phyloP scores from a whole-genome alignment of 2,888 invertebrate genomes.

The Platerodrilus igneus region DNA sequence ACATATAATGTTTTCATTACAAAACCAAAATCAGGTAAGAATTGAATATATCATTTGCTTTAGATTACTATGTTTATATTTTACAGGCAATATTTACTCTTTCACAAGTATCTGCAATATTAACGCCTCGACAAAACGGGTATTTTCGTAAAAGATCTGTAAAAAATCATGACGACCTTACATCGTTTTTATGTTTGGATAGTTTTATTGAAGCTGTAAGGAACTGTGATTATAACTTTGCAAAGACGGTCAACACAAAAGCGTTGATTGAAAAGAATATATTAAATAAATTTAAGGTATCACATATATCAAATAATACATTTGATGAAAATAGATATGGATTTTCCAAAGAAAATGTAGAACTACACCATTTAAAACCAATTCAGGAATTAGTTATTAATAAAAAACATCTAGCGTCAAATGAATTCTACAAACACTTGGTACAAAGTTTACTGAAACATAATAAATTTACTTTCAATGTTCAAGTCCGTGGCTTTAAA shows the following conservation, averaged over 20 bases:
- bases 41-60: too few relatives aligned
- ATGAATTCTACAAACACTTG: conserved; percentile 39
- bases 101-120: conserved; percentile 47
- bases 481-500: conserved; percentile 72
- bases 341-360: conserved; percentile 37
- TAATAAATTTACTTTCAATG: conserved; percentile 42
- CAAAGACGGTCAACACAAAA: conserved; percentile 39
- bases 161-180: conserved; percentile 34
- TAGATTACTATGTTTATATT: conserved; percentile 11
- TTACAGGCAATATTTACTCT: conserved; percentile 45
- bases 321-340: conserved; percentile 51
- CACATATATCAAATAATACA: conserved; percentile 44
- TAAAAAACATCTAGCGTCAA: conserved; percentile 20
- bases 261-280: conserved; percentile 39
- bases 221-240: conserved; percentile 45
- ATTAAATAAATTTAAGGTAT: conserved; percentile 41
- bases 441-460: conserved; percentile 34
- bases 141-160: conserved; percentile 40
- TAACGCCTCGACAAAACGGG: conserved; percentile 45
- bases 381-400: conserved; percentile 29
- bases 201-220: conserved; percentile 48
- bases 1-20: conserved; percentile 47
- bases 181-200: conserved; percentile 43
- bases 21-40: conserved; percentile 51
- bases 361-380: conserved; percentile 32